Base-by-base conservation (phyloP, 2,797 vertebrate genomes). In the Acipenser oxyrinchus region DNA sequence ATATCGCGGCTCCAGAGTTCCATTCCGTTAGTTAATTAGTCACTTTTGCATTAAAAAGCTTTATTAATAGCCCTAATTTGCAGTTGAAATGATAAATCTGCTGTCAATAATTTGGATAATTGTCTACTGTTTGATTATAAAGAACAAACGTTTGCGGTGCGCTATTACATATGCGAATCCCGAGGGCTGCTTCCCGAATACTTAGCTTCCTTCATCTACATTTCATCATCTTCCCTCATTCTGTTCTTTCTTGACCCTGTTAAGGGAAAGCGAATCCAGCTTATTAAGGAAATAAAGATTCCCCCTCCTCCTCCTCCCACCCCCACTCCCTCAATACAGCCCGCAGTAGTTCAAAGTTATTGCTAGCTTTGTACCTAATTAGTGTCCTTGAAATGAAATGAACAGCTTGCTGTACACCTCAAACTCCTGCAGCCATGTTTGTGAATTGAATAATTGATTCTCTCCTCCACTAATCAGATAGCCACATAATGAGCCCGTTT, bases 101-200 rank as follows among this genome's bases (percentile, higher is more conserved):
- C 94, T 96, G 96, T 99, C 96, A 98, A 98, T 99, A 99, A 99
- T 98, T 97, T 89, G 89, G 95, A 95, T 98, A 99, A 99, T 96
- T 96, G 95, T 92, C 93, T 84, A 83, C 89, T 92, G 93, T 97
- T 97, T 99, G 94, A 97, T 94, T 95, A 93, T 89, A 88, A 92
- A 96, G 93, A 95, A 95, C 92, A 96, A 94, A 96, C 95, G 93
- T 93, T 37, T 89, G 88, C 88, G 77, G 88, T 86, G 83, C 87
- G 86, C 88, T 90, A 81, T 89, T 91, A 89, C 90, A 90, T 91
- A 90, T 86, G 77, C 89, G 88, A 92, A 90, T 93, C 94, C 93
- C 94, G 64, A 73, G 92, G 88, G 92, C 88, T 82, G 79, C 90
- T 93, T 90, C 90, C 87, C 87, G 87, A 88, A 91, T 88, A 90